Percentiles rank a stretch among this genome's conserved stretches.
Evolutionary conservation across 2,113 vertebrate genomes (phyloP).

Genomic region (Apodemus sylvaticus): DNA sequence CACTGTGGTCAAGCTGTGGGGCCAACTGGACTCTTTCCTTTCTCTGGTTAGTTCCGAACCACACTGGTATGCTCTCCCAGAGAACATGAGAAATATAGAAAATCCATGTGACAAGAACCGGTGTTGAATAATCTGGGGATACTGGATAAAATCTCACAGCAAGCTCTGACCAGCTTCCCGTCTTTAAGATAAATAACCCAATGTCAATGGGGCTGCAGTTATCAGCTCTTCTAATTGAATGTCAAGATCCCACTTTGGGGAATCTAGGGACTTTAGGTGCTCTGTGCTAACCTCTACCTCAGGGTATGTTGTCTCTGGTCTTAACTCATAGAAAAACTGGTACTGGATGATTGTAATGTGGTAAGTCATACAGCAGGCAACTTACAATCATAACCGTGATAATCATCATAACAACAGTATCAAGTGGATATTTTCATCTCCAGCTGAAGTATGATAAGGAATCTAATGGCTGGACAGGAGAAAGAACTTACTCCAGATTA

Average conservation of each 20-base stretch:
- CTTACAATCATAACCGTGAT: slow-evolving; percentile 31
- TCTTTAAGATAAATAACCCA: slow-evolving; percentile 62
- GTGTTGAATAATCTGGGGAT: slow-evolving; percentile 63
- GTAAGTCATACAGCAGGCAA: neutral
- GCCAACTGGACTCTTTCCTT: neutral
- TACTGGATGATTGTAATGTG: neutral
- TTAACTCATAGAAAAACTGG: neutral
- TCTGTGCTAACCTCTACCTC: neutral
- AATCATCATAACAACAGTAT: slow-evolving; percentile 17
- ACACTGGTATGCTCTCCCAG: neutral
- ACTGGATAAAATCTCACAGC: slow-evolving; percentile 66
- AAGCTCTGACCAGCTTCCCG: slow-evolving; percentile 54
- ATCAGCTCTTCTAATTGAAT: slow-evolving; percentile 60
- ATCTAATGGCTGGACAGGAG: neutral
- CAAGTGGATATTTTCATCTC: neutral
- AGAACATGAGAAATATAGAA: slow-evolving; percentile 43
- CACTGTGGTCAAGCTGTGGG: neutral
- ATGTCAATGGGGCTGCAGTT: slow-evolving; percentile 38
- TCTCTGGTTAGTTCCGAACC: slow-evolving; percentile 32
- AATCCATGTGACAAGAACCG: slow-evolving; percentile 61
- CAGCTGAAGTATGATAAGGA: slow-evolving; percentile 34
- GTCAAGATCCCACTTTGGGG: neutral
- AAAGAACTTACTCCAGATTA: slow-evolving; percentile 37
- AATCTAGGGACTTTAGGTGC: neutral
- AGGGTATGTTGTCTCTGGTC: slow-evolving; percentile 15